These are phyloP conservation scores for Cyclargus thomasi DNA, from an alignment of 1,140 invertebrate species.

Conservation along the genomic window DNA sequence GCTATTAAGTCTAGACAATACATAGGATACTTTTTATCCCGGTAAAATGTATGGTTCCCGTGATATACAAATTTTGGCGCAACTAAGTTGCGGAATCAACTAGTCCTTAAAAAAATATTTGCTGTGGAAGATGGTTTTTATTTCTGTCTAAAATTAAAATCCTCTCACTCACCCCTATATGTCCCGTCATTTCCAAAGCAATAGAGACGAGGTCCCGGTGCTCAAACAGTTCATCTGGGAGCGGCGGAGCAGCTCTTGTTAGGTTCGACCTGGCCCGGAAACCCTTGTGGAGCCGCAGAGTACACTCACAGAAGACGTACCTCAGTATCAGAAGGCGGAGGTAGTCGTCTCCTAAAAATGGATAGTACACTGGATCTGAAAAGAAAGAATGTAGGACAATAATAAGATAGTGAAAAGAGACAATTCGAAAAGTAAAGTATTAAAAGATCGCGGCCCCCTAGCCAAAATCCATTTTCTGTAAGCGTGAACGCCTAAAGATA, in stretches of 20 bases:
- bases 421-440: no score
- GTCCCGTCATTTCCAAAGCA: slow-evolving; percentile 87
- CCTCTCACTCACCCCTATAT: slow-evolving; percentile 81
- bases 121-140: no score
- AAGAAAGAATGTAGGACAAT: slow-evolving; percentile 25
- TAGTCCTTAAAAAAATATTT: no score
- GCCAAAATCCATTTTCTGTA: no score
- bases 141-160: not conserved
- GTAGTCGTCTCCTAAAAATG: slow-evolving; percentile 97
- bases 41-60: no score
- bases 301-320: slow-evolving; percentile 95
- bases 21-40: no score
- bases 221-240: slow-evolving; percentile 94
- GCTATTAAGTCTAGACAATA: no score
- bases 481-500: no score
- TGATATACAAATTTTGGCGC: no score
- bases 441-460: no score
- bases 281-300: slow-evolving; percentile 88
- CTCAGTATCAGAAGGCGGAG: slow-evolving; percentile 89
- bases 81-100: no score
- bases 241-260: slow-evolving; percentile 88
- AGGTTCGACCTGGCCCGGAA: slow-evolving; percentile 88
- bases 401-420: no score
- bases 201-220: slow-evolving; percentile 88
- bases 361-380: slow-evolving; percentile 86